Base-by-base conservation (phyloP, 2,113 vertebrate genomes). In the Calcarius ornatus region DNA sequence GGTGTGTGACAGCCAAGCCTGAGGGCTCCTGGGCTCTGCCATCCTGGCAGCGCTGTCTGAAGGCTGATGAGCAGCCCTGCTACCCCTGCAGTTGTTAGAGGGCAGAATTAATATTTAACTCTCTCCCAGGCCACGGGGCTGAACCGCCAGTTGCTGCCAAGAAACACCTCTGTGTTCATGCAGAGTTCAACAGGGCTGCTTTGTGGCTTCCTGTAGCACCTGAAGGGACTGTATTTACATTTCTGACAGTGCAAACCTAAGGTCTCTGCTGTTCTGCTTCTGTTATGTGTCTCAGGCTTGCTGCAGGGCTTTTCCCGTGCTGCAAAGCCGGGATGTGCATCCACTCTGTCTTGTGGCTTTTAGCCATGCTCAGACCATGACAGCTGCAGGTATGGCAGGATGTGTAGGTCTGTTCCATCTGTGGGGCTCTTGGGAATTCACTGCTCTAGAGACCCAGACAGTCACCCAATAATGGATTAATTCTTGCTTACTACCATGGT, bases 101-200 rank as follows among this genome's bases (percentile, higher is more conserved):
- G 30, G 66, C 35, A 85, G 11, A 59, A 90, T 94, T 88, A 87
- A 90, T 91, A 91, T 88, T 95, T 94, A 89, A 93, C 38, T 88
- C 37, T 33, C 54, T 83, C 40, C 30, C 40, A 23, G 83, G 83
- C 56, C 86, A 20, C 0, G 0, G 79, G 40, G 30, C 82, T 64
- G 72, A 83, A 30, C 43, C 1, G 6, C 23, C 47, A 50, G 73
- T 66, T 0, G 3, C 75, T 86, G 91, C 63, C 87, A 80, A 81
- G 65, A 86, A 91, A 63, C 24, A 56, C n/a, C 70, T 79, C 73
- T 47, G 68, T 0, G 2, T 72, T 89, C 84, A 77, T 0, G 0
- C 54, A 35, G 78, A 81, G 89, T 57, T 89, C 69, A 72, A 6
- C 50, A 40, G 51, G 63, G 80, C 35, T 40, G 45, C n/a, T 70